These are phyloP conservation scores for Acipenser oxyrinchus DNA, from an alignment of 2,797 vertebrate species.

Conservation along the genomic window DNA sequence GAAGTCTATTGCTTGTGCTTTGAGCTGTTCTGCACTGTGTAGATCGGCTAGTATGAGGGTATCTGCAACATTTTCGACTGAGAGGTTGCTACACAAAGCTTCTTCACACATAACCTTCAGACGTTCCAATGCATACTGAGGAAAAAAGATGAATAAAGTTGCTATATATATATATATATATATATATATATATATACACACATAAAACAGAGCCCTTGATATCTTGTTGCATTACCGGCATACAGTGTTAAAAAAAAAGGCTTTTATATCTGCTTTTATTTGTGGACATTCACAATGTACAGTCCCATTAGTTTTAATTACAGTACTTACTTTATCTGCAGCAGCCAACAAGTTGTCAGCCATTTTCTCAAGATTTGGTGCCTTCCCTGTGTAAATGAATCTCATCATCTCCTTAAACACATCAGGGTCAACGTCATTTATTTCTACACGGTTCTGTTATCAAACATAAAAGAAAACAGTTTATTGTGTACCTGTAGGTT, in stretches of 20 bases:
- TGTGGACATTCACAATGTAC: no score
- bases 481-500: background rate
- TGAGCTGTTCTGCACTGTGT: slow-evolving; percentile 98
- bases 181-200: no score
- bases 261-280: no score
- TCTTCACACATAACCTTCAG: slow-evolving; percentile 99
- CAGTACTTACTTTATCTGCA: slow-evolving; percentile 90
- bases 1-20: slow-evolving; percentile 99
- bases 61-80: slow-evolving; percentile 98
- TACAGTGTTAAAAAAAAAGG: no score
- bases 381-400: slow-evolving; percentile 95
- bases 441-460: slow-evolving; percentile 88
- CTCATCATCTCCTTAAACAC: slow-evolving; percentile 99
- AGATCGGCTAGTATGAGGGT: slow-evolving; percentile 98
- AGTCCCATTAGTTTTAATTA: background rate
- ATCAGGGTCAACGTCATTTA: slow-evolving; percentile 91
- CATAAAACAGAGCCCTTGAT: no score
- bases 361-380: slow-evolving; percentile 95
- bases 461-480: slow-evolving; percentile 31
- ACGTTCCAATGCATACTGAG: slow-evolving; percentile 92
- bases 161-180: no score
- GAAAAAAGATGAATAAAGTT: slow-evolving; percentile 13
- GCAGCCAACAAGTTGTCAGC: slow-evolving; percentile 94
- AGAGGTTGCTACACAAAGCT: slow-evolving; percentile 95
- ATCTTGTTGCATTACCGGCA: no score